Evolutionary conservation across 2,888 invertebrate species (phyloP).

Genomic region (Cartodere bifasciata): DNA sequence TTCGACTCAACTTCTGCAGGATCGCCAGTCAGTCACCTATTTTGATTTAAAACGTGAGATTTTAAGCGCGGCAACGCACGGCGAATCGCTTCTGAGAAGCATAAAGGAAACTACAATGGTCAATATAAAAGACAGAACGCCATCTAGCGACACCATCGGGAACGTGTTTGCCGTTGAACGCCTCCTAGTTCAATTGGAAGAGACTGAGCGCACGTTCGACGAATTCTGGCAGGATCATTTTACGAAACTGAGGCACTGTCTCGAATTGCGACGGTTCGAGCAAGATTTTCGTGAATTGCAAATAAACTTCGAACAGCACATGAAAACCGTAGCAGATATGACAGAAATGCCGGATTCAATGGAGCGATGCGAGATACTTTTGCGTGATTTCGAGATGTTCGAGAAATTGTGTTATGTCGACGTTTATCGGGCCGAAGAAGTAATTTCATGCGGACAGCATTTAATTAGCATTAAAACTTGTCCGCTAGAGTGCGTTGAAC

Average conservation of each 20-base stretch:
- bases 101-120: slow-evolving; percentile 50
- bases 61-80: slow-evolving; percentile 74
- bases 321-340: slow-evolving; percentile 71
- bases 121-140: no score
- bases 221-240: slow-evolving; percentile 91
- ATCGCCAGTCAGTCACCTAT: slow-evolving; percentile 65
- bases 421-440: slow-evolving; percentile 69
- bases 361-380: slow-evolving; percentile 61
- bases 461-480: slow-evolving; percentile 73
- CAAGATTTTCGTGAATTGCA: slow-evolving; percentile 88
- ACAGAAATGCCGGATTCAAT: slow-evolving; percentile 85
- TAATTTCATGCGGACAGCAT: slow-evolving; percentile 70
- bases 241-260: slow-evolving; percentile 75
- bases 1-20: slow-evolving; percentile 76
- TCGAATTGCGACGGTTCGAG: slow-evolving; percentile 85
- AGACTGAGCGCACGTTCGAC: slow-evolving; percentile 88
- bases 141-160: slow-evolving; percentile 46
- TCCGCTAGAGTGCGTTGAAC: slow-evolving; percentile 83
- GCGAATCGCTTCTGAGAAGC: slow-evolving; percentile 70
- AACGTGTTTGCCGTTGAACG: slow-evolving; percentile 90
- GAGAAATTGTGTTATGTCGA: slow-evolving; percentile 70
- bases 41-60: slow-evolving; percentile 72
- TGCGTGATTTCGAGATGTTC: slow-evolving; percentile 65
- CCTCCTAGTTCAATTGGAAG: slow-evolving; percentile 82
- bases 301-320: slow-evolving; percentile 66